These are phyloP conservation scores for Drosophila conformis DNA, from an alignment of 2,888 invertebrate species.

Conservation along the genomic window DNA sequence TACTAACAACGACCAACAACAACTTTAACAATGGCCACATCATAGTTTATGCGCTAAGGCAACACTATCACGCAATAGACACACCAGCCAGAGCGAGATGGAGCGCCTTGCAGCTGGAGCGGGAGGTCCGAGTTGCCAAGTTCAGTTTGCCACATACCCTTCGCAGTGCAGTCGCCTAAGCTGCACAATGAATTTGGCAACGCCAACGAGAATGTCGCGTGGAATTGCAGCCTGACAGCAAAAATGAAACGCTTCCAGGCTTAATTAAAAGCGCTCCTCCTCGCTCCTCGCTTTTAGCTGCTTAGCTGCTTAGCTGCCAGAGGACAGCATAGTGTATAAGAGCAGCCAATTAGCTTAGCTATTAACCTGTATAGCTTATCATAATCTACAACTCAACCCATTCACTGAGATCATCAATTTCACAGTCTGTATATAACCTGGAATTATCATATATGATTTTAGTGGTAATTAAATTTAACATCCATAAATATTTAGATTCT, in stretches of 20 bases:
- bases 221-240: background rate
- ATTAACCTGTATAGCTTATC: background rate
- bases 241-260: background rate
- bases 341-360: no score
- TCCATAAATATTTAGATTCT: background rate
- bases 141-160: slow-evolving; percentile 46
- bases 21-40: slow-evolving; percentile 55
- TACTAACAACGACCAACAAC: slow-evolving; percentile 58
- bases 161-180: slow-evolving; percentile 3
- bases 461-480: background rate
- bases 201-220: background rate
- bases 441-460: no score
- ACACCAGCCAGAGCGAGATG: slow-evolving; percentile 24
- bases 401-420: background rate
- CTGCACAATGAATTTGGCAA: slow-evolving; percentile 6
- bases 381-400: background rate
- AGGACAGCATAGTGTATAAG: no score
- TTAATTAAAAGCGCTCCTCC: background rate
- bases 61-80: slow-evolving; percentile 64
- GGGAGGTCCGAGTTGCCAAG: slow-evolving; percentile 24
- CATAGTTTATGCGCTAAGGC: slow-evolving; percentile 70
- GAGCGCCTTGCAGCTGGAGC: background rate
- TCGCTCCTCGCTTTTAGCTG: background rate
- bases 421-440: background rate
- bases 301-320: background rate